A percentile compares a stretch with the other conserved stretches of the same genome.
Conservation (phyloP, 1,140 invertebrate genomes). For the Notospermus geniculatus region DNA sequence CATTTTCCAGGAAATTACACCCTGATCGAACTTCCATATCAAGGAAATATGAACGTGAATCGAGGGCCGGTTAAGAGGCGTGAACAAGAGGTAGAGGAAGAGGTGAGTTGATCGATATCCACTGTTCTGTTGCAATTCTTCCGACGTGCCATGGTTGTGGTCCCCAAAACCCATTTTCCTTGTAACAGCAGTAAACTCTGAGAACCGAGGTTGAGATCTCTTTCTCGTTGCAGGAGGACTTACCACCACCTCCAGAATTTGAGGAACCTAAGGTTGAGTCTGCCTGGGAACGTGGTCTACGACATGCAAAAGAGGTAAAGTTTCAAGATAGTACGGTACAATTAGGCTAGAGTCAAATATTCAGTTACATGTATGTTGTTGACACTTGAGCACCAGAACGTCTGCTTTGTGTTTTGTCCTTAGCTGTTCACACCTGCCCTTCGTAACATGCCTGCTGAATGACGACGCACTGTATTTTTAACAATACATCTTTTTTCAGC, state of each 20-base stretch:
- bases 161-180: too few relatives aligned
- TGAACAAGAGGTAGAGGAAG: background rate
- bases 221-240: constrained; percentile 29
- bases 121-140: too few relatives aligned
- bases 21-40: constrained; percentile 44
- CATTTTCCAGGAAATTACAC: constrained; percentile 42
- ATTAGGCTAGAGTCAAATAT: background rate
- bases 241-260: constrained; percentile 48
- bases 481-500: constrained; percentile 54
- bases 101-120: too few relatives aligned
- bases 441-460: background rate
- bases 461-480: background rate
- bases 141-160: too few relatives aligned
- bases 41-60: constrained; percentile 11
- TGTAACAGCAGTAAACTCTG: too few relatives aligned
- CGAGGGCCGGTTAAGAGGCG: background rate
- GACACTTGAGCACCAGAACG: too few relatives aligned
- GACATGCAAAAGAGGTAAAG: constrained; percentile 86
- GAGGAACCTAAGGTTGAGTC: constrained; percentile 69
- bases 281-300: constrained; percentile 87
- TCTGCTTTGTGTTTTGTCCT: background rate
- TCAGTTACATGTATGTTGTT: too few relatives aligned
- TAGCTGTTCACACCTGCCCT: too few relatives aligned
- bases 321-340: constrained; percentile 7
- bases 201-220: too few relatives aligned